Evolutionary conservation across 2,797 vertebrate genomes (phyloP).

Genomic region (Prionace glauca): DNA sequence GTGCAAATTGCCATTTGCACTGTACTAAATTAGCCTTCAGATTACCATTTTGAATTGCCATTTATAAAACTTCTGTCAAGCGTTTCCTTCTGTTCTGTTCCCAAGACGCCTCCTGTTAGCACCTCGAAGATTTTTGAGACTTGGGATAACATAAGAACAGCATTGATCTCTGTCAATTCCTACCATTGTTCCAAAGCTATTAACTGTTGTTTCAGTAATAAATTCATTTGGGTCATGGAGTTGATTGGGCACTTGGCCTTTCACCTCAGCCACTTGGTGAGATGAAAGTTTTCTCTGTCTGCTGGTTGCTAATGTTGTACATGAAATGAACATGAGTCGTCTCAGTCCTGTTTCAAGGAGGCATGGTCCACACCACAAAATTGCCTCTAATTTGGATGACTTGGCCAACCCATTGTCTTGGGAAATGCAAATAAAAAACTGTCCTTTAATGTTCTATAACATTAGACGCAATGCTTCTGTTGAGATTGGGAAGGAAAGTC

Average conservation of each 20-base stretch:
- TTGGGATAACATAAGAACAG: neutral
- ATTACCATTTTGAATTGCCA: neutral
- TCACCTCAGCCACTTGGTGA: neutral
- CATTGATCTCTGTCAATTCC: neutral
- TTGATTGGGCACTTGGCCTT: slow-evolving; percentile 18
- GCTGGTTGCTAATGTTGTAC: neutral
- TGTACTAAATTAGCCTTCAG: neutral
- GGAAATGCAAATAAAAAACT: neutral
- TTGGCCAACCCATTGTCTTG: neutral
- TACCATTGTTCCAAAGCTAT: neutral
- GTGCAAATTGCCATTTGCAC: neutral
- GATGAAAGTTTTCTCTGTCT: slow-evolving; percentile 6
- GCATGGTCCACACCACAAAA: neutral
- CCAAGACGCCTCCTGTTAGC: neutral
- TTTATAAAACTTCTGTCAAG: neutral
- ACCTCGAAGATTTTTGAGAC: neutral
- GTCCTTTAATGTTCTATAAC: neutral
- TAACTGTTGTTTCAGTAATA: neutral
- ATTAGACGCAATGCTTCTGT: neutral
- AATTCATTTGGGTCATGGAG: neutral
- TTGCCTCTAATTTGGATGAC: neutral
- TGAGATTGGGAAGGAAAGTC: neutral
- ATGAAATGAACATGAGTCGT: neutral
- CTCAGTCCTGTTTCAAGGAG: neutral
- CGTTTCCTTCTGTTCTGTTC: neutral